Evolutionary conservation across 2,113 vertebrate genomes (phyloP).

Genomic region (Platichthys stellatus): DNA sequence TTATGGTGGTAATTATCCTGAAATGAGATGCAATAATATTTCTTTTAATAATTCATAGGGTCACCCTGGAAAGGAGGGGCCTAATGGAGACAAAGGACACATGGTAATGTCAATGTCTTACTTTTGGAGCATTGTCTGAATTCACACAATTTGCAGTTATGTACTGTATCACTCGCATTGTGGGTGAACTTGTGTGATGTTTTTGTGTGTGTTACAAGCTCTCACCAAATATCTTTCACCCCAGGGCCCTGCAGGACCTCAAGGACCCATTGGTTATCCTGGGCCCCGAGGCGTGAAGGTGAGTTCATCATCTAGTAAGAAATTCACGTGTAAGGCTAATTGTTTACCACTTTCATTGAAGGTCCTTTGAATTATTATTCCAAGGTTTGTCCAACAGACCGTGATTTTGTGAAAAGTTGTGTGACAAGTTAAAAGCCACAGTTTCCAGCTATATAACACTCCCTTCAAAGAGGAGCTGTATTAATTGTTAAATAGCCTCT

Average conservation of each 20-base stretch:
- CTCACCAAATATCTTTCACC: slow-evolving; percentile 37
- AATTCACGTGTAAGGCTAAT: slow-evolving; percentile 11
- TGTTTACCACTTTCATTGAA: slow-evolving; percentile 2
- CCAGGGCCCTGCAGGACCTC: slow-evolving; percentile 93
- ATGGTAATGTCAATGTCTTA: slow-evolving; percentile 78
- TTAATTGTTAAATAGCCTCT: background rate
- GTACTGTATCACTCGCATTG: background rate
- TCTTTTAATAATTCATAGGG: slow-evolving; percentile 82
- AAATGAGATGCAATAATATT: slow-evolving; percentile 61
- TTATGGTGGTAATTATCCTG: slow-evolving; percentile 63
- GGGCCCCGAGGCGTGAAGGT: slow-evolving; percentile 97
- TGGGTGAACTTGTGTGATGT: background rate
- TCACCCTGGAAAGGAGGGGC: slow-evolving; percentile 97
- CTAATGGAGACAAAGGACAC: slow-evolving; percentile 92
- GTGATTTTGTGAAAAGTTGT: slow-evolving; percentile 1
- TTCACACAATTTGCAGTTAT: slow-evolving; percentile 37
- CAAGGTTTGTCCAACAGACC: slow-evolving; percentile 4
- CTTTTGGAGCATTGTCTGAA: background rate
- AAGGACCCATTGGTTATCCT: slow-evolving; percentile 95
- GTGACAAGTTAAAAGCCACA: background rate
- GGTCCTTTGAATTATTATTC: slow-evolving; percentile 4
- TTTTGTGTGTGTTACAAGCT: slow-evolving; percentile 21
- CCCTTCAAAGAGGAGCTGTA: background rate
- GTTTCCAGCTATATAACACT: background rate
- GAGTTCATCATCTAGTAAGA: slow-evolving; percentile 52